phyloP scores from a whole-genome alignment of 1,140 invertebrate genomes.

The Eurosta solidaginis region DNA sequence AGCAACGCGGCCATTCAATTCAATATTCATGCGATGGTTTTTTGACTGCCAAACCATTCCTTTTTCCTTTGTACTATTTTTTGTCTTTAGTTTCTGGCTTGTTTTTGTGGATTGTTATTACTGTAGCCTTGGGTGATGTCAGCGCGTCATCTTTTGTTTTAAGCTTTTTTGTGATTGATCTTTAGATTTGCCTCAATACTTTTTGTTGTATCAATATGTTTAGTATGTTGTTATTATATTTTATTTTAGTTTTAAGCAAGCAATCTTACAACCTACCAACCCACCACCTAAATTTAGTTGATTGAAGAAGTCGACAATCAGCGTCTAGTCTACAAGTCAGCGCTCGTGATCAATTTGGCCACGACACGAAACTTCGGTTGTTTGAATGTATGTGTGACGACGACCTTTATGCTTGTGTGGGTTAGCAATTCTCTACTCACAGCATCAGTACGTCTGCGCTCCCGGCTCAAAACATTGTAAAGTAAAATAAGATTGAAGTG shows the following conservation, averaged over 20 bases:
- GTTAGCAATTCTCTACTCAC: neutral
- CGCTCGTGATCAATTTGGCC: slow-evolving; percentile 34
- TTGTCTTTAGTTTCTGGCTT: neutral
- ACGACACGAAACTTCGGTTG: slow-evolving; percentile 18
- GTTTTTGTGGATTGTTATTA: neutral
- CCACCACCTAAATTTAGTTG: neutral
- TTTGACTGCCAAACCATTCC: neutral
- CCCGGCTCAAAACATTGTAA: neutral
- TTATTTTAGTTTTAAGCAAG: neutral
- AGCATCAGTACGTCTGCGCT: neutral
- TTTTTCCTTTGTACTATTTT: neutral
- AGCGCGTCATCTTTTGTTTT: slow-evolving; percentile 31
- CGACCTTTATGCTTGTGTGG: neutral
- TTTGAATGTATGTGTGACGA: neutral
- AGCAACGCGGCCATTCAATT: neutral
- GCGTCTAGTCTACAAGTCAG: slow-evolving; percentile 12
- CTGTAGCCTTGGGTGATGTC: slow-evolving; percentile 30
- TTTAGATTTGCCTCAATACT: neutral
- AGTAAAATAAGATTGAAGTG: neutral
- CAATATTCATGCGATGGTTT: neutral
- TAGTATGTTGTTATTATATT: neutral
- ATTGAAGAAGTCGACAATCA: neutral
- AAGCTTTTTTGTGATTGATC: neutral
- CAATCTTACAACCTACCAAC: slow-evolving; percentile 7
- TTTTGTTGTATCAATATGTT: neutral